A percentile compares a stretch with the other conserved stretches of the same genome.
Evolutionary conservation across 2,113 vertebrate species (phyloP).

Genomic region (Halichoerus grypus): DNA sequence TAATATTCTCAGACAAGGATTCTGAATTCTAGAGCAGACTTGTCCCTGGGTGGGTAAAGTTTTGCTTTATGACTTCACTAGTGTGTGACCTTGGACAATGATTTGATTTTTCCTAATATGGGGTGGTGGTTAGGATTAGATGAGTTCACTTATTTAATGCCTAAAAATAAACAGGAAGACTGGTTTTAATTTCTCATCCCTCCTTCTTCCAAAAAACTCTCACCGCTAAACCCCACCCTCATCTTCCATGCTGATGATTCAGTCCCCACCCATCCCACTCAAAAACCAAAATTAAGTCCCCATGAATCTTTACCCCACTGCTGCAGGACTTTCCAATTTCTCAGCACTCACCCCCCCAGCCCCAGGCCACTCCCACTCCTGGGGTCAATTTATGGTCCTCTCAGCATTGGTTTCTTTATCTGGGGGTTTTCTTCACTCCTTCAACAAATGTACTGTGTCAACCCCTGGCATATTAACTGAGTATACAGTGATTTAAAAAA

Average conservation of each 20-base stretch:
- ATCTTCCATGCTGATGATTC: conserved; percentile 46
- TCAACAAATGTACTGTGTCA: not conserved
- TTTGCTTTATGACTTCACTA: not conserved
- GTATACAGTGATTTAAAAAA: not conserved
- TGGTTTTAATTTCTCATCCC: not conserved
- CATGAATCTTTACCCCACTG: not conserved
- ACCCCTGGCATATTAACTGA: not conserved
- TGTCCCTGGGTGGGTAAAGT: not conserved
- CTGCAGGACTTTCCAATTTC: not conserved
- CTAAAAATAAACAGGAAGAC: conserved; percentile 56
- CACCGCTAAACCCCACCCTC: not conserved
- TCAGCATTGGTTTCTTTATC: not conserved
- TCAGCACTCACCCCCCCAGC: not conserved
- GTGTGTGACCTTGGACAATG: not conserved
- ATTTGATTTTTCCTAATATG: conserved; percentile 44
- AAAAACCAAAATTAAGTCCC: not conserved
- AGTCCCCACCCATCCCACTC: not conserved
- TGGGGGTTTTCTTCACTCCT: not conserved
- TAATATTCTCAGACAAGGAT: not conserved
- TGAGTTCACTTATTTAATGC: not conserved
- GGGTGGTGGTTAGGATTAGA: not conserved
- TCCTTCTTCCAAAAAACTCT: conserved; percentile 53
- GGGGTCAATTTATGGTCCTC: not conserved
- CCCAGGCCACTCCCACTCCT: not conserved
- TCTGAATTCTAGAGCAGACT: not conserved